Conservation (phyloP, 1,140 invertebrate genomes). For the Drosophila pseudoobscura region DNA sequence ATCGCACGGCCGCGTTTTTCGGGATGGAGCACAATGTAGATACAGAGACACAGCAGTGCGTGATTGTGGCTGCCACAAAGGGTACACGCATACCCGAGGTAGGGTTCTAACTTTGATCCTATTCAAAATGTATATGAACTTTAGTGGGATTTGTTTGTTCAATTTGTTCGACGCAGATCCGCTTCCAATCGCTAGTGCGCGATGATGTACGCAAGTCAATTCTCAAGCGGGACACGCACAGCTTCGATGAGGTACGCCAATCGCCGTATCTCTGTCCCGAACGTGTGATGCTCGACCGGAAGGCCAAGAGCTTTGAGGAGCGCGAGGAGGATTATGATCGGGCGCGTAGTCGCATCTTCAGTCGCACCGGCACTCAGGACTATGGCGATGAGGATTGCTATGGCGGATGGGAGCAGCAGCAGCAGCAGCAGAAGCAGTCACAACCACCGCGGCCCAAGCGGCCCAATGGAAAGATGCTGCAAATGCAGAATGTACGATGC, state of each 20-base stretch:
- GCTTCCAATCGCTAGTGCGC: conserved; percentile 87
- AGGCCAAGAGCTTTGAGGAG: conserved; percentile 95
- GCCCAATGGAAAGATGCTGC: conserved; percentile 77
- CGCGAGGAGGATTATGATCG: conserved; percentile 94
- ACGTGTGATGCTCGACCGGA: conserved; percentile 87
- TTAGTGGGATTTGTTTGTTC: neutral
- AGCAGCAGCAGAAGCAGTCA: conserved; percentile 56
- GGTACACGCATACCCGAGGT: conserved; percentile 89
- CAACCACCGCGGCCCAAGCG: conserved; percentile 65
- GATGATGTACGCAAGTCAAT: conserved; percentile 90
- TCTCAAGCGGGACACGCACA: conserved; percentile 91
- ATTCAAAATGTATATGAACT: too few species aligned
- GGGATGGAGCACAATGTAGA: conserved; percentile 97
- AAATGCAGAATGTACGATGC: conserved; percentile 74
- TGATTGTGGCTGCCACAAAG: conserved; percentile 89
- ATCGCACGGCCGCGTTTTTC: conserved; percentile 95
- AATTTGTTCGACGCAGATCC: conserved; percentile 66
- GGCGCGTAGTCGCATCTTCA: conserved; percentile 91
- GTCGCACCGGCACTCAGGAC: conserved; percentile 83
- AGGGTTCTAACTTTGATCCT: neutral
- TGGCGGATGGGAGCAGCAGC: conserved; percentile 57
- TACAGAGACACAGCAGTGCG: conserved; percentile 89
- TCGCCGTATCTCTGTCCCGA: conserved; percentile 84
- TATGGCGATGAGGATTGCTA: conserved; percentile 62
- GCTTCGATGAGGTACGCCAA: conserved; percentile 87